These are phyloP conservation scores for Graptemys geographica DNA, from an alignment of 2,797 vertebrate genomes.

Conservation along the genomic window DNA sequence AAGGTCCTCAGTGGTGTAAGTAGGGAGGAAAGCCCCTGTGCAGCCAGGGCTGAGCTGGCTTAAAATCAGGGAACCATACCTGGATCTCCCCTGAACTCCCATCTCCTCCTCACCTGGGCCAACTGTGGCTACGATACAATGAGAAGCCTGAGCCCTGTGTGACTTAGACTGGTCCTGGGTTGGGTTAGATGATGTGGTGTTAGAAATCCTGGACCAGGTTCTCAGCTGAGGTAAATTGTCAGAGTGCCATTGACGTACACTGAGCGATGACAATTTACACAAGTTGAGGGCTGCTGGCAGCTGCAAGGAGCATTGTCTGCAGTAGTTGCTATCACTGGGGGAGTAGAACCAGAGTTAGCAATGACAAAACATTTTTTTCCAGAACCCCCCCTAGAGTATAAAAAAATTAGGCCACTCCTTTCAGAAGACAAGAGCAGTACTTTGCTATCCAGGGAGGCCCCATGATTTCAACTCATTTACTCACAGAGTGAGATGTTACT, in stretches of 20 bases:
- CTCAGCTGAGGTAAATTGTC: rapidly evolving
- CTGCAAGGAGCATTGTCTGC: not conserved
- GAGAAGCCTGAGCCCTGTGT: not conserved
- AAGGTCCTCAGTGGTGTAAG: not conserved
- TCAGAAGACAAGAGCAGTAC: not conserved
- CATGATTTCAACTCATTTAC: not conserved
- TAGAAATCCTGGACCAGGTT: not conserved
- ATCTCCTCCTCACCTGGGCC: not conserved
- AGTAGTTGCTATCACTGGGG: not conserved
- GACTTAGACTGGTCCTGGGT: not conserved
- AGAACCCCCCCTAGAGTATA: rapidly evolving
- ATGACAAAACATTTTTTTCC: not conserved
- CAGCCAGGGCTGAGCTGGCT: rapidly evolving
- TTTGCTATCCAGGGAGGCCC: not conserved
- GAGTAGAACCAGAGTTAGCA: not conserved
- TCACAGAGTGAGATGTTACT: not conserved
- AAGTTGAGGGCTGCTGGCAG: rapidly evolving
- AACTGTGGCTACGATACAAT: not conserved
- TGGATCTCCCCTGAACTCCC: not conserved
- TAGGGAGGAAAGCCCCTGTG: not conserved
- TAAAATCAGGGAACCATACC: not conserved
- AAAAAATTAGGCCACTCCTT: not conserved
- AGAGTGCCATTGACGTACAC: not conserved
- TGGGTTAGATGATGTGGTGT: not conserved
- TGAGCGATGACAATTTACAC: not conserved